Evolutionary conservation across 2,888 invertebrate genomes (phyloP).

Genomic region (Crepidodera aurea): DNA sequence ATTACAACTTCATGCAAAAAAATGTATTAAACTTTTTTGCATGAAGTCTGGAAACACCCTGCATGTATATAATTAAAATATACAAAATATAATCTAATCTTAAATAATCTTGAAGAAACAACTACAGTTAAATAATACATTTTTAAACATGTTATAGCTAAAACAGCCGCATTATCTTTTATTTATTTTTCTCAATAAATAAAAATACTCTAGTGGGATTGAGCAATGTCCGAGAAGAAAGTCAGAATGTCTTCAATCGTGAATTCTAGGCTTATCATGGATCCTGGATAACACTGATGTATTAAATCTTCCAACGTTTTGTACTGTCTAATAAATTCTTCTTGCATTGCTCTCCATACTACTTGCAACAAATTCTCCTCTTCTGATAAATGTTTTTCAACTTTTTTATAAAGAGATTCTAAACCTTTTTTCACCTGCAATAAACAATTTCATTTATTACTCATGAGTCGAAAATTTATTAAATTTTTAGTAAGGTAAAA

Average conservation of each 20-base stretch:
- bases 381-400: conserved; percentile 96
- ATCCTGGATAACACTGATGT: conserved; percentile 94
- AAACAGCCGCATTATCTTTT: too few species aligned
- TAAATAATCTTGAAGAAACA: too few species aligned
- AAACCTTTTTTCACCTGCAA: conserved; percentile 87
- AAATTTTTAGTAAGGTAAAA: neutral
- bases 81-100: too few species aligned
- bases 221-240: conserved; percentile 98
- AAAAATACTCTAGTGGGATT: conserved; percentile 83
- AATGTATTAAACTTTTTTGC: too few species aligned
- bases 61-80: too few species aligned
- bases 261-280: conserved; percentile 93
- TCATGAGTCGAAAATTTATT: neutral
- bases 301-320: conserved; percentile 92
- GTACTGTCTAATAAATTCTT: conserved; percentile 97
- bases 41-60: too few species aligned
- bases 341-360: conserved; percentile 99
- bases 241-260: conserved; percentile 93
- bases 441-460: too few species aligned
- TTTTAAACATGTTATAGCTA: too few species aligned
- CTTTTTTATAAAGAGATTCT: conserved; percentile 92
- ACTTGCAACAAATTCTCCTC: conserved; percentile 94
- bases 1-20: too few species aligned
- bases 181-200: too few species aligned
- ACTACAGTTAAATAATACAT: too few species aligned